These are phyloP conservation scores for Aricia agestis DNA, from an alignment of 1,140 invertebrate genomes.

Conservation along the genomic window DNA sequence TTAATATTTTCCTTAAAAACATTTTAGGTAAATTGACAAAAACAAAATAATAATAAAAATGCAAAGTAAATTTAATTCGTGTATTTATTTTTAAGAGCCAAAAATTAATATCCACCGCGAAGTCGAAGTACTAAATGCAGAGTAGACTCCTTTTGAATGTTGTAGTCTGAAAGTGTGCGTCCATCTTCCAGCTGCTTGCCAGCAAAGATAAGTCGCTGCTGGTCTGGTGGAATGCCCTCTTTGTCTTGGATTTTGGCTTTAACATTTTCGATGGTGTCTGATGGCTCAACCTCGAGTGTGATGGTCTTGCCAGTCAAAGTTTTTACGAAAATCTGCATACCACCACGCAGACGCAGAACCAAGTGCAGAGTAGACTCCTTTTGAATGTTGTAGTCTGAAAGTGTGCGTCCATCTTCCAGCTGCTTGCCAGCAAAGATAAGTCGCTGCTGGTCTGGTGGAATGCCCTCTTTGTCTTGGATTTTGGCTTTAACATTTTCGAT, in stretches of 20 bases:
- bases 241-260: slow-evolving; percentile 89
- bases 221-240: slow-evolving; percentile 82
- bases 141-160: slow-evolving; percentile 63
- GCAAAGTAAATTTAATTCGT: too few relatives aligned
- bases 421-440: slow-evolving; percentile 83
- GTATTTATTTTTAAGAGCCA: too few relatives aligned
- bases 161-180: slow-evolving; percentile 79
- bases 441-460: slow-evolving; percentile 80
- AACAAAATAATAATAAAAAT: too few relatives aligned
- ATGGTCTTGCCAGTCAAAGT: slow-evolving; percentile 15
- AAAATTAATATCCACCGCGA: not conserved
- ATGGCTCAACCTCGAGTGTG: slow-evolving; percentile 35
- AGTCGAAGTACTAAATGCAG: slow-evolving; percentile 9
- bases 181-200: slow-evolving; percentile 86
- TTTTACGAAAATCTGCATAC: slow-evolving; percentile 73
- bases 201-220: slow-evolving; percentile 82
- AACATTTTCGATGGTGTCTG: slow-evolving; percentile 87
- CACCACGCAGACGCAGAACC: slow-evolving; percentile 76
- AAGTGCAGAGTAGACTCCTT: slow-evolving; percentile 80
- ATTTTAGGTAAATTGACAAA: too few relatives aligned
- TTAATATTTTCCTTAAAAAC: too few relatives aligned
- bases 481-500: slow-evolving; percentile 86
- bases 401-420: slow-evolving; percentile 79
- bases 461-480: slow-evolving; percentile 82
- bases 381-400: slow-evolving; percentile 83